Evolutionary conservation across 2,888 invertebrate genomes (phyloP).

Genomic region (Cephus runcator): DNA sequence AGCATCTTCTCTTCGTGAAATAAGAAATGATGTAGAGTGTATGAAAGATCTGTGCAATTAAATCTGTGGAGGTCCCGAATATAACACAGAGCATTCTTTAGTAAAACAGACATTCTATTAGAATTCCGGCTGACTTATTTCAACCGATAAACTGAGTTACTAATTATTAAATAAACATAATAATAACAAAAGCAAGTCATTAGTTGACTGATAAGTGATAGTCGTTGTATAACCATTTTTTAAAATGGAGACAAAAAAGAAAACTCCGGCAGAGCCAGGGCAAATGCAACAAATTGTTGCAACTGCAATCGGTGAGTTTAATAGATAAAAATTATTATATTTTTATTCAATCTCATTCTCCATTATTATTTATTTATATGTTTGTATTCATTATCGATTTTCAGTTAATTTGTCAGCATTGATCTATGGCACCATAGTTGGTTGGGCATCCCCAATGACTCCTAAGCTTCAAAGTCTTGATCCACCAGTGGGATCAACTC

Average conservation of each 20-base stretch:
- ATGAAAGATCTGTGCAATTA: neutral
- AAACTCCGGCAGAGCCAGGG: conserved; percentile 34
- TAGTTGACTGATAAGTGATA: neutral
- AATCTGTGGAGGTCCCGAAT: neutral
- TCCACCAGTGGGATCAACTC: conserved; percentile 63
- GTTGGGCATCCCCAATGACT: conserved; percentile 72
- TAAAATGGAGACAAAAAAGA: conserved; percentile 23
- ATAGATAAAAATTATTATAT: neutral
- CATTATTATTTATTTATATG: neutral
- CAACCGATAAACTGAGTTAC: neutral
- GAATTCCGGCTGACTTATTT: neutral
- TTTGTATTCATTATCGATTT: conserved; percentile 15
- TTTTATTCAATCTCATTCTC: neutral
- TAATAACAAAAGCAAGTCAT: neutral
- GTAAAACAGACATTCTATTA: neutral
- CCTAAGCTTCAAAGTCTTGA: conserved; percentile 62
- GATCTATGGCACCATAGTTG: conserved; percentile 64
- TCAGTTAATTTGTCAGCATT: conserved; percentile 64
- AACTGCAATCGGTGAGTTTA: conserved; percentile 41
- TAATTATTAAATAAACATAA: neutral
- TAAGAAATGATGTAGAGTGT: neutral
- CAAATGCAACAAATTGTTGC: conserved; percentile 46
- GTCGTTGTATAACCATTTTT: neutral
- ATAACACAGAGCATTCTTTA: neutral
- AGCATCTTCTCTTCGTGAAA: neutral